Base-by-base conservation (phyloP, 1,140 invertebrate species). In the Atopsyche davidsoni region DNA sequence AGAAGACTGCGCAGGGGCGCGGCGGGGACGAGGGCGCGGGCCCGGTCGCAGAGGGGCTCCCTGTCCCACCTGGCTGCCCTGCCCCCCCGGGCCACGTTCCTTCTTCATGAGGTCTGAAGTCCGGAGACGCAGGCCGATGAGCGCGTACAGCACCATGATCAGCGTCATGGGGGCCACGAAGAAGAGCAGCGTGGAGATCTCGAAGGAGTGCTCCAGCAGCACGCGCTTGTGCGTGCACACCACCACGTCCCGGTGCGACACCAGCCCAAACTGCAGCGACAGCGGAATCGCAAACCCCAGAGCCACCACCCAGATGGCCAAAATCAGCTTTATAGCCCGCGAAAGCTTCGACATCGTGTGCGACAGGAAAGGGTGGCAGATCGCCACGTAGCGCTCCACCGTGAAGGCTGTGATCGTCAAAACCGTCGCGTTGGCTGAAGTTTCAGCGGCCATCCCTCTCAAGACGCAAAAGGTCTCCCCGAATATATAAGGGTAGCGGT, bases 371-470 rank as follows among this genome's bases (percentile, higher is more conserved):
- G 86, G 85, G 62, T 87, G 81, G 58, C 85, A 87, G 48, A 89
- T 87, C 14, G 85, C 85, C 10, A 88, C 69, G 65, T 88, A 91
- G 23, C 88, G 71, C 63, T 92, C 88, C 9, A 87, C 69, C 1
- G 87, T 89, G 65, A 91, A 90, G 23, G 83, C 75, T 1, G 85
- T 86, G 44, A 91, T 90, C 0, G 86, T 89, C 35, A 97, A 74
- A 0, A 97, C 87, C 1, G 93, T 95, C 0, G 93, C 92, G 66
- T 96, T 93, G 1, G 90, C 89, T 0, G 91, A 93, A 3, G 87
- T 92, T 66, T 96, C 93, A 0, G 89, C 84, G 1, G 89, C 78
- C 31, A 93, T 75, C 0, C 88, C 87, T 48, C 89, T 81, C 18
- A 92, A 69, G 4, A 92, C 75, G 66, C 92, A 96, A 66, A 95